Evolutionary conservation across 2,113 vertebrate species (phyloP).

Genomic region (Laterallus jamaicensis): DNA sequence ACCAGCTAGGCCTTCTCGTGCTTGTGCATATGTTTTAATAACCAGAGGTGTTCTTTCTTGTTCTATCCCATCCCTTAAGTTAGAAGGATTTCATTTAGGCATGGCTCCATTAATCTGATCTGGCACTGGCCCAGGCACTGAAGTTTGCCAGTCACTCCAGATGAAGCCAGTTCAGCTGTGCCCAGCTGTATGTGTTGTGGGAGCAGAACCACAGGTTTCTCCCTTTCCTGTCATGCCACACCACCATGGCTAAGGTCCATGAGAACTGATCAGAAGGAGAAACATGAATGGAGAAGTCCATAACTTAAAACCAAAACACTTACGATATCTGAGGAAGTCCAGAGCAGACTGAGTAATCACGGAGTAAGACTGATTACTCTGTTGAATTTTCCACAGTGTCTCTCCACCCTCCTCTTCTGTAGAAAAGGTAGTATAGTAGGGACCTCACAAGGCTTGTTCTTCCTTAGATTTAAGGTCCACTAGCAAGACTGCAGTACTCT

Average conservation of each 20-base stretch:
- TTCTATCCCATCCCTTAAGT: background rate
- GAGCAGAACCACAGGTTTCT: background rate
- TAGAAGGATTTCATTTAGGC: background rate
- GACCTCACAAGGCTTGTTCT: background rate
- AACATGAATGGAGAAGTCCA: background rate
- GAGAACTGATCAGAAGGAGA: background rate
- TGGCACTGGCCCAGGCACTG: background rate
- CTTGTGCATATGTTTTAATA: background rate
- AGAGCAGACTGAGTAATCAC: background rate
- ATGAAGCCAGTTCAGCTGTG: background rate
- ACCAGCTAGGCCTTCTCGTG: background rate
- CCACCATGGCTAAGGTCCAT: background rate
- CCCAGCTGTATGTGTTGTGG: background rate
- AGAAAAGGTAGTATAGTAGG: background rate
- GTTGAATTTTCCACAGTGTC: background rate
- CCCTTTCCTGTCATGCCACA: background rate
- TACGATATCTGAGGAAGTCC: background rate
- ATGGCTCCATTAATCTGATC: background rate
- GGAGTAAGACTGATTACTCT: no score
- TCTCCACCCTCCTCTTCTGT: background rate
- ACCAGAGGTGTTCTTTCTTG: conserved; percentile 10
- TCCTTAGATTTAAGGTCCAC: background rate
- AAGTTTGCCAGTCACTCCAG: background rate
- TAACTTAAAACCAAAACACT: background rate
- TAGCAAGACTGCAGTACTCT: background rate